These are phyloP conservation scores for Lordiphosa andalusiaca DNA, from an alignment of 2,888 invertebrate species.

Conservation along the genomic window DNA sequence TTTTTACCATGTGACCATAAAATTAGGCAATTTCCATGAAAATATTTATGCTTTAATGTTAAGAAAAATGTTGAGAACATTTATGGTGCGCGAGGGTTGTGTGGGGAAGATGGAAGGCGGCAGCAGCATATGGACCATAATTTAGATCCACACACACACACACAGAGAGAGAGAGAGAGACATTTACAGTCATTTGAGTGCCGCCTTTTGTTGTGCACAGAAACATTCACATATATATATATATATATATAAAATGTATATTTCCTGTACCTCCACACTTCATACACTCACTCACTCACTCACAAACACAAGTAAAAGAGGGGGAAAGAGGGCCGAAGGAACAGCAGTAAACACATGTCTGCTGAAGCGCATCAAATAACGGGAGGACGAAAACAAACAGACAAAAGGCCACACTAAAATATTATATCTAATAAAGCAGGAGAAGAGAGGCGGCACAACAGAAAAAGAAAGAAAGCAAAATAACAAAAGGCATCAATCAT, in stretches of 20 bases:
- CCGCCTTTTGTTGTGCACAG: slow-evolving; percentile 61
- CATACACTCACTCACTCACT: too few relatives aligned
- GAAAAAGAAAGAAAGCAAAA: slow-evolving; percentile 27
- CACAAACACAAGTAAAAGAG: slow-evolving; percentile 7
- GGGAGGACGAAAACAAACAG: slow-evolving; percentile 26
- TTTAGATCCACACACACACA: slow-evolving; percentile 34
- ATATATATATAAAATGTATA: slow-evolving; percentile 28
- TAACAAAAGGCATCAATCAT: slow-evolving; percentile 76
- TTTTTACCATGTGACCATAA: slow-evolving; percentile 14
- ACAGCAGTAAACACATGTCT: slow-evolving; percentile 66
- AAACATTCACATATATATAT: slow-evolving; percentile 22
- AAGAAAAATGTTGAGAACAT: slow-evolving; percentile 60
- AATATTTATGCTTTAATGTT: slow-evolving; percentile 61
- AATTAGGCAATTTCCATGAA: slow-evolving; percentile 59
- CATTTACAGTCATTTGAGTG: slow-evolving; percentile 59
- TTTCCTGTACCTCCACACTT: neutral
- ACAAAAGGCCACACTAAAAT: slow-evolving; percentile 69
- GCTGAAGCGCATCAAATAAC: slow-evolving; percentile 48
- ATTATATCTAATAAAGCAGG: slow-evolving; percentile 71
- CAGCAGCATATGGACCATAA: slow-evolving; percentile 53
- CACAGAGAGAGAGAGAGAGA: too few relatives aligned
- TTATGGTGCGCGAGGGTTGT: slow-evolving; percentile 32
- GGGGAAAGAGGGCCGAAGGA: neutral
- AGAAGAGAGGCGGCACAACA: slow-evolving; percentile 21
- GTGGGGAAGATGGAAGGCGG: slow-evolving; percentile 2